Conservation (phyloP, 30 jellyfish, hydroid and myxozoan species). For the Aurelia aurita complex sp. Pacific region DNA sequence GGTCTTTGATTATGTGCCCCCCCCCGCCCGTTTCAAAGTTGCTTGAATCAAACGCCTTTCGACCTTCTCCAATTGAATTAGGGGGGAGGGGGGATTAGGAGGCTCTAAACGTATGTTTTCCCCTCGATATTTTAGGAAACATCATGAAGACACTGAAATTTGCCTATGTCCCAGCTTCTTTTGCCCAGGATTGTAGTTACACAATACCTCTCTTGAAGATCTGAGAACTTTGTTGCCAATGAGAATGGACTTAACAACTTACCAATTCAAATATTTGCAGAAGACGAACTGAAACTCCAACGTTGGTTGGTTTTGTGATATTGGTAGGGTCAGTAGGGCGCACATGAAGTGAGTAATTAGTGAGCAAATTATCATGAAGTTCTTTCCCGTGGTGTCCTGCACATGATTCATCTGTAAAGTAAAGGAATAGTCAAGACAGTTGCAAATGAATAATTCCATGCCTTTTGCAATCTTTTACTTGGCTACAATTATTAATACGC, state of each 20-base stretch:
- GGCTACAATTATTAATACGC: not conserved
- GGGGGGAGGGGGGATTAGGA: no score
- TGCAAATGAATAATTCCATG: conserved; percentile 1
- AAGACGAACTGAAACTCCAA: conserved; percentile 33
- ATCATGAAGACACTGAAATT: no score
- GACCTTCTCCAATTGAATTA: no score
- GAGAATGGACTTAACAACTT: not conserved
- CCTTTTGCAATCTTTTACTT: not conserved
- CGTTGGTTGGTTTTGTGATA: conserved; percentile 21
- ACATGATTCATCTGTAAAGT: not conserved
- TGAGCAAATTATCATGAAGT: conserved; percentile 20
- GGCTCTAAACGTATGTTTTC: no score
- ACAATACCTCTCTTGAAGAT: no score
- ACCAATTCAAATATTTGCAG: conserved; percentile 73
- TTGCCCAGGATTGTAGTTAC: no score
- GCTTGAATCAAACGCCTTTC: no score
- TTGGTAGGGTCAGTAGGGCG: conserved; percentile 32
- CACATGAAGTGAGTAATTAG: conserved; percentile 28
- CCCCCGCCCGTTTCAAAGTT: no score
- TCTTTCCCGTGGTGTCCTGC: conserved; percentile 16
- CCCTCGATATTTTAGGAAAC: no score
- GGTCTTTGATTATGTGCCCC: no score
- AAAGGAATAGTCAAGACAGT: not conserved
- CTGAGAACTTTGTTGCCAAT: not conserved
- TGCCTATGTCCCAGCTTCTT: no score